Evolutionary conservation across 2,797 vertebrate genomes (phyloP).

Genomic region (Siniperca scherzeri): DNA sequence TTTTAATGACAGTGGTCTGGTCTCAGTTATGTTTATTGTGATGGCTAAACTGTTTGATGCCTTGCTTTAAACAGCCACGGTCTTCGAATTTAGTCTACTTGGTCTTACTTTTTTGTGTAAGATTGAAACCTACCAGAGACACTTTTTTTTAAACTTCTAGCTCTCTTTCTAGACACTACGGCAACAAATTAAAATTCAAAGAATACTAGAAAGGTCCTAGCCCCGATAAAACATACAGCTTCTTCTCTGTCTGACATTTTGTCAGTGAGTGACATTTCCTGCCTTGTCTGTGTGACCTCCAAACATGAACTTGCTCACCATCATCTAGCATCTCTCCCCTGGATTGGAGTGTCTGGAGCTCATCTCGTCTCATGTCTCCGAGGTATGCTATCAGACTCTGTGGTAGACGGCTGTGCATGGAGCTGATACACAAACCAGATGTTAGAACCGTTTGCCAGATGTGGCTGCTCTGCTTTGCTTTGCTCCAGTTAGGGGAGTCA

Average conservation of each 20-base stretch:
- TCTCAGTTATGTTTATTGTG: slow-evolving; percentile 7
- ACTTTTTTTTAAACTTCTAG: neutral
- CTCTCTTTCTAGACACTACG: neutral
- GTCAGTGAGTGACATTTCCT: slow-evolving; percentile 60
- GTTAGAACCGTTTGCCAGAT: slow-evolving; percentile 85
- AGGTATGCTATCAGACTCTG: slow-evolving; percentile 55
- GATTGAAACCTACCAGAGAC: neutral
- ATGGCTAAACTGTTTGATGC: slow-evolving; percentile 10
- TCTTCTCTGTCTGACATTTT: slow-evolving; percentile 8
- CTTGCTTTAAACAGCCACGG: neutral
- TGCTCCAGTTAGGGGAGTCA: slow-evolving; percentile 82
- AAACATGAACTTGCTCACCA: slow-evolving; percentile 48
- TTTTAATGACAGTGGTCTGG: slow-evolving; percentile 15
- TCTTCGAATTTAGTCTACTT: neutral
- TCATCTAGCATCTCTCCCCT: slow-evolving; percentile 13
- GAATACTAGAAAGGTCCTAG: neutral
- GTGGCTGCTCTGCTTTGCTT: slow-evolving; percentile 81
- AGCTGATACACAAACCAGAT: slow-evolving; percentile 81
- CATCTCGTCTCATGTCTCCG: slow-evolving; percentile 54
- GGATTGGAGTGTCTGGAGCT: slow-evolving; percentile 50
- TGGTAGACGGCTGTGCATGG: slow-evolving; percentile 66
- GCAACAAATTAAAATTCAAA: slow-evolving; percentile 8
- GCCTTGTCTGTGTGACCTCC: slow-evolving; percentile 42
- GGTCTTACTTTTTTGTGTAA: neutral
- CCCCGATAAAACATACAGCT: neutral